phyloP scores from a whole-genome alignment of 2,113 vertebrate genomes.

The Trematocara macrostoma region DNA sequence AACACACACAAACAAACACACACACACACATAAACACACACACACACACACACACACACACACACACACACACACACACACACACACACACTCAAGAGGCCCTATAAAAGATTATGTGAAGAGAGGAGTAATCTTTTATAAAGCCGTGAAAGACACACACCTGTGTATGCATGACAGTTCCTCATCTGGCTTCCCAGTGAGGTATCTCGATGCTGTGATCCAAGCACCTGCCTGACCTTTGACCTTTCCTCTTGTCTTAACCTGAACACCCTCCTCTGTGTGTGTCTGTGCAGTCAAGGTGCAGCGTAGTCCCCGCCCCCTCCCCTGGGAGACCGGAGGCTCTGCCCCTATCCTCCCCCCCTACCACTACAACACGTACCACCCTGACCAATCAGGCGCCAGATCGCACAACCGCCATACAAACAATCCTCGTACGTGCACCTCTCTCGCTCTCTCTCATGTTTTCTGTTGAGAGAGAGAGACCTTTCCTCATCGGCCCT shows the following conservation, averaged over 20 bases:
- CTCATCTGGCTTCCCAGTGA: background rate
- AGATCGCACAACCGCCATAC: slow-evolving; percentile 62
- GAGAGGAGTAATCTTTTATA: slow-evolving; percentile 4
- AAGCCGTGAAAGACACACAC: background rate
- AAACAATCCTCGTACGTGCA: slow-evolving; percentile 62
- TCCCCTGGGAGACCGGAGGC: slow-evolving; percentile 82
- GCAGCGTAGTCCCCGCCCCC: slow-evolving; percentile 88
- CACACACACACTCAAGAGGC: slow-evolving; percentile 23
- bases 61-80: background rate
- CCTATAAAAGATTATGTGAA: background rate
- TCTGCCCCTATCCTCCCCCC: slow-evolving; percentile 80
- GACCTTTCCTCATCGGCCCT: background rate
- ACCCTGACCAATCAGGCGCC: slow-evolving; percentile 74
- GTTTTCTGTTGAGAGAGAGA: background rate
- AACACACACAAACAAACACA: too few species aligned
- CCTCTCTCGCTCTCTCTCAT: background rate
- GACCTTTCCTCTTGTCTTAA: slow-evolving; percentile 40
- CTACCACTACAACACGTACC: slow-evolving; percentile 85
- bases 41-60: too few species aligned
- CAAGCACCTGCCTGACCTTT: slow-evolving; percentile 9
- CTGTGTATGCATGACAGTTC: background rate
- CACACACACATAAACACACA: background rate
- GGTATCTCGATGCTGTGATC: background rate
- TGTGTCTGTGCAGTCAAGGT: slow-evolving; percentile 87
- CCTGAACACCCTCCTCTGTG: slow-evolving; percentile 7